Conservation (phyloP, 2,888 invertebrate species). For the Microctonus hyperodae region DNA sequence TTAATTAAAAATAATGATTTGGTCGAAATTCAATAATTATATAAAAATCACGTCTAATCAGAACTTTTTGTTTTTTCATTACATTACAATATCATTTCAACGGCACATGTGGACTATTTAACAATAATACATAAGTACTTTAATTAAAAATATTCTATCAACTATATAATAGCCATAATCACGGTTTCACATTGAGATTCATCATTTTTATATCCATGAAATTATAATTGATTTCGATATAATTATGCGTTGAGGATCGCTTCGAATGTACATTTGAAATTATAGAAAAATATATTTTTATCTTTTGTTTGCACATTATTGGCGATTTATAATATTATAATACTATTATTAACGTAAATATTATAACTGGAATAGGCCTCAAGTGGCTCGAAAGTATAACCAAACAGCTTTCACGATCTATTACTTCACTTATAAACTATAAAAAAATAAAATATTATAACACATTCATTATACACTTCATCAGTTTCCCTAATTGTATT, state of each 20-base stretch:
- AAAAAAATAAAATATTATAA: constrained; percentile 7
- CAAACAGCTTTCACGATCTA: background rate
- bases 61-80: background rate
- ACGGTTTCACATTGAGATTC: background rate
- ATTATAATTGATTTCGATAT: background rate
- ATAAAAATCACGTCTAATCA: background rate
- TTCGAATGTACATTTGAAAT: background rate
- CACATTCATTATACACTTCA: constrained; percentile 14
- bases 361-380: background rate
- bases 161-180: constrained; percentile 9
- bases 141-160: constrained; percentile 1
- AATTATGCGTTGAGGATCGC: background rate
- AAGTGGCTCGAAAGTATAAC: constrained; percentile 7
- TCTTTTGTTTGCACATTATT: background rate
- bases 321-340: background rate
- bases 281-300: background rate
- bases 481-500: constrained; percentile 27
- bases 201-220: background rate
- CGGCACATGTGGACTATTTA: background rate
- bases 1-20: background rate
- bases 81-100: background rate
- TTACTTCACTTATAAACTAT: background rate
- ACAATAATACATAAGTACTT: constrained; percentile 5
- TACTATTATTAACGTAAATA: background rate
- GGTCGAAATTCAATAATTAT: constrained; percentile 1